These are phyloP conservation scores for Ailuropoda melanoleuca DNA, from an alignment of 2,113 vertebrate genomes.

Conservation along the genomic window DNA sequence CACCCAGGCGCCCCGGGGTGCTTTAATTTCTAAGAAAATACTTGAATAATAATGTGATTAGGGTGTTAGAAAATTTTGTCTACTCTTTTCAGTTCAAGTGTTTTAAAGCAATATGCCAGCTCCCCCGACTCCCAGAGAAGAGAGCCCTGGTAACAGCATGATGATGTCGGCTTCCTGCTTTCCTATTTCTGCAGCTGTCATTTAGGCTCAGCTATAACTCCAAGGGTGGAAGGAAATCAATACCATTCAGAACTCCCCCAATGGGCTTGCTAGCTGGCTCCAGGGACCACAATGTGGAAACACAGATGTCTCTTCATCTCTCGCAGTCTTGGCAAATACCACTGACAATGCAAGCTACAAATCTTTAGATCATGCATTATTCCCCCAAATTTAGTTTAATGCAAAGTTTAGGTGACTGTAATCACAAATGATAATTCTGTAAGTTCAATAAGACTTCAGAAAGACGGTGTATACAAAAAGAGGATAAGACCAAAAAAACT, in stretches of 20 bases:
- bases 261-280: not conserved
- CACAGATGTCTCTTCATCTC: not conserved
- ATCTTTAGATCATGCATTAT: not conserved
- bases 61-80: not conserved
- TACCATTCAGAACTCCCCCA: not conserved
- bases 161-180: not conserved
- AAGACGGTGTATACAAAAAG: not conserved
- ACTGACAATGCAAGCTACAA: not conserved
- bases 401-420: not conserved
- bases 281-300: not conserved
- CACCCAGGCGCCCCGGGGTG: too few relatives aligned
- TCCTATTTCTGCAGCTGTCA: not conserved
- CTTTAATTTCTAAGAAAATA: not conserved
- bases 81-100: not conserved
- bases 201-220: not conserved
- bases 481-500: not conserved
- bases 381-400: not conserved
- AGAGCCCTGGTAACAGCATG: not conserved
- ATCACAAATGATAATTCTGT: not conserved
- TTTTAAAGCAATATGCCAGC: not conserved
- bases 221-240: not conserved
- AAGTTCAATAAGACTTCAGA: not conserved
- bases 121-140: not conserved
- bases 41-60: not conserved
- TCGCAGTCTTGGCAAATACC: not conserved